Evolutionary conservation across 1,140 invertebrate genomes (phyloP), one percentile per base, ranked within the genome.

Genomic region (Archegozetes longisetosus): DNA sequence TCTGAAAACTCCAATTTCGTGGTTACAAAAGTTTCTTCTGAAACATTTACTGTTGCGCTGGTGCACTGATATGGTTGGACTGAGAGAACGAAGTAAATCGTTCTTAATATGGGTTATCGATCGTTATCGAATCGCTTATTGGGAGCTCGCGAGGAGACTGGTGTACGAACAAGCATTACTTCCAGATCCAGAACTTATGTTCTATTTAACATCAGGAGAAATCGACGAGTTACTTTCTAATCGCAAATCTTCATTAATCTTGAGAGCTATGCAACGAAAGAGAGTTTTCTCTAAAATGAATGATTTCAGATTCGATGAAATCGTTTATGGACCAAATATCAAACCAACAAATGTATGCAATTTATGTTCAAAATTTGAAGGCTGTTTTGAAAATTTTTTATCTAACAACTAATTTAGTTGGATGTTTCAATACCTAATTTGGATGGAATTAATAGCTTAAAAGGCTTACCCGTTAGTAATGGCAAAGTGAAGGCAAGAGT

Each of bases 401-500:
- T n/a, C n/a, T n/a, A n/a, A n/a, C n/a, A n/a, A n/a, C n/a, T n/a
- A n/a, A n/a, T n/a, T n/a, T n/a, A n/a, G n/a, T n/a, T n/a, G n/a
- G n/a, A n/a, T n/a, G n/a, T n/a, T n/a, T n/a, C n/a, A n/a, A n/a
- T n/a, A n/a, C n/a, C 6, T 13, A 27, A 12, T n/a, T 12, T 9
- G 9, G 53, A 29, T 17, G 26, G 24, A 9, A 9, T 26, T 9
- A 6, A 29, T 64, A 61, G 1, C 14, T n/a, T 48, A 0, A 53
- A 29, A 13, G 85, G 83, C 20, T 83, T 83, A 3, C 79, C 85
- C 1, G 84, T 86, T 0, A 84, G 77, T 66, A 71, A 75, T 14
- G 85, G 86, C 20, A 73, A 75, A 22, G 77, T 82, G 0, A 72
- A 77, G 29, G 84, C 78, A 1, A 75, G 77, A 59, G 86, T 82